Evolutionary conservation across 2,113 vertebrate genomes (phyloP).

Genomic region (Trochalopteron elliotii): DNA sequence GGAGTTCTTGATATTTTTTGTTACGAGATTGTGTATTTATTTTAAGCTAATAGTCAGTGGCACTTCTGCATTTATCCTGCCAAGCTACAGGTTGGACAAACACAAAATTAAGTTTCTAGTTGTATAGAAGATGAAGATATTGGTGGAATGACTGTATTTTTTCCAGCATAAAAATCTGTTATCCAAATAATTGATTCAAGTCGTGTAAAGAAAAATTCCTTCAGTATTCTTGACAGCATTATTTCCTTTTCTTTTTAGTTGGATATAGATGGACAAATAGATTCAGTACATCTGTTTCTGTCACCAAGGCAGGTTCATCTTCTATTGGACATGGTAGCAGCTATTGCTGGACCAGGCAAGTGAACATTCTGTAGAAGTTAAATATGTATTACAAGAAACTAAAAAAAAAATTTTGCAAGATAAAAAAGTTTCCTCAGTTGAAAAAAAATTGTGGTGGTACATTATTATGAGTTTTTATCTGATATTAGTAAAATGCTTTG

Average conservation of each 20-base stretch:
- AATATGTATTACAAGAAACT: background rate
- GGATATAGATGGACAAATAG: conserved; percentile 91
- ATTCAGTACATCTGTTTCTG: conserved; percentile 87
- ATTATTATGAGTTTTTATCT: background rate
- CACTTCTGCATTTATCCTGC: background rate
- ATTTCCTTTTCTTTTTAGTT: conserved; percentile 74
- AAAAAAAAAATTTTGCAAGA: background rate
- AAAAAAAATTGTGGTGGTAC: background rate
- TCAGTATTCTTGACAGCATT: background rate
- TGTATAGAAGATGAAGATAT: background rate
- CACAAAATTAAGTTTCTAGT: background rate
- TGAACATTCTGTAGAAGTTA: background rate
- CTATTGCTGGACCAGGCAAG: conserved; percentile 89
- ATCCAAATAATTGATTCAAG: background rate
- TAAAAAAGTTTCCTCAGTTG: background rate
- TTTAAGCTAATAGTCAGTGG: background rate
- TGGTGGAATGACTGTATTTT: background rate
- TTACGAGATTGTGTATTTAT: background rate
- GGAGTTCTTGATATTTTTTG: background rate
- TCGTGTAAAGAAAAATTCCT: background rate
- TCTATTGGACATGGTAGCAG: conserved; percentile 90
- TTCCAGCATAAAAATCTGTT: background rate
- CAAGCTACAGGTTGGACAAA: background rate
- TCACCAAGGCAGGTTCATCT: conserved; percentile 95
- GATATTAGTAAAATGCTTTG: background rate